Evolutionary conservation across 2,888 invertebrate genomes (phyloP), one percentile per base, ranked within the genome.

Genomic region (Caenorhabditis sp.): DNA sequence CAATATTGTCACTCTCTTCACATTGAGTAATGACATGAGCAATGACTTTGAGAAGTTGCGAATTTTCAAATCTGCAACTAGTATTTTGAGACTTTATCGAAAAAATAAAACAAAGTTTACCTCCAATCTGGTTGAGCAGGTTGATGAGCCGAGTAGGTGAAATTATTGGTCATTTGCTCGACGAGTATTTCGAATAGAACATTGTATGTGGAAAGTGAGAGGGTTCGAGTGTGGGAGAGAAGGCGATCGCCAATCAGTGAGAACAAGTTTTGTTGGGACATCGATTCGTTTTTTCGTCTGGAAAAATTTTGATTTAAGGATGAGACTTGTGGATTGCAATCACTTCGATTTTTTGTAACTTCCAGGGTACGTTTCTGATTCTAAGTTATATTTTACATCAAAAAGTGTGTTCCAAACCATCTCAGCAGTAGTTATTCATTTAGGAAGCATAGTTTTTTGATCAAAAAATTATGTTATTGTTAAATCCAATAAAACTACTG

Each of bases 221-320:
- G 91, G 12, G 93, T 93, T 88, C 94, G 94, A 87, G 95, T 94
- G 88, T 94, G 93, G 67, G 94, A 90, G 83, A 95, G 91, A 84
- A 99, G 91, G 79, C 97, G 92, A 88, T 96, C 96, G 43, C 96
- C 94, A 84, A 99, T 91, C 86, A 99, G 90, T 27, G 97, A 96
- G 91, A 97, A 97, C 88, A 99, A 91, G 91, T 99, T 99, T 90
- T 95, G 94, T 1, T 97, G 95, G 80, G 94, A 94, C 95, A 99
- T 96, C 64, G 97, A 95, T 90, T 99, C 99, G 90, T 96, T 96
- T 90, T 99, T 99, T 86, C 99, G 92, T 90, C 95, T 95, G 90
- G 17, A 86, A 84, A 54, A 17, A 54, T n/a, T n/a, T n/a, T n/a
- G n/a, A n/a, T n/a, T n/a, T n/a, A n/a, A n/a, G n/a, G n/a, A n/a